Evolutionary conservation across 2,113 vertebrate species (phyloP), one percentile per base, ranked within the genome.

Genomic region (Myrmecobius fasciatus): DNA sequence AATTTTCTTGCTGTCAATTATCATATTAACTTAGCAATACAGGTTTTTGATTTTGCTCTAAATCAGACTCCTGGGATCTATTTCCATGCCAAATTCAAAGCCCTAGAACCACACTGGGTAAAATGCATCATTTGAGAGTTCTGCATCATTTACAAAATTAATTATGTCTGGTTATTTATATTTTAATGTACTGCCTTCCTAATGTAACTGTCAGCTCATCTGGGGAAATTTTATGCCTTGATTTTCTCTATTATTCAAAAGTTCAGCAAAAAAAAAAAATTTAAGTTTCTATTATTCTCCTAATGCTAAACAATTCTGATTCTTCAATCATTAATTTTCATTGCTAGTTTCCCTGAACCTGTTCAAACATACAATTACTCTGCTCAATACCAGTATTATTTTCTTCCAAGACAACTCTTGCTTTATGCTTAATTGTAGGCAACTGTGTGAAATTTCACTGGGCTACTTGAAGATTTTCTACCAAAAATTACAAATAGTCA

Each of bases 81-180:
- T 92, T 95, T 94, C 95, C 95, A 95, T 91, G 95, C 94, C 49
- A 95, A 96, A 96, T 91, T 95, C 96, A 96, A 96, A 95, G 93
- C 48, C 9, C 4, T 93, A 52, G 83, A 91, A 92, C 89, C 51
- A 75, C 14, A 92, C 14, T 0, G 46, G 89, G 75, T 49, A 67
- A 96, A 96, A 93, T 48, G 88, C 90, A 92, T 49, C 95, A 89
- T 0, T 60, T 51, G 95, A 94, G 28, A 67, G 93, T 49, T 94
- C 96, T 47, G 52, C 52, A 54, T 89, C 91, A 93, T 90, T 97
- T 95, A 95, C 53, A 92, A 95, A 97, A 96, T 96, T 91, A 96
- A 96, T 96, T 95, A 56, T 31, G 95, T 75, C n/a, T 0, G 2
- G 49, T 52, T 67, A 90, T 92, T 92, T 94, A 48, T 52, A 93